Conservation (phyloP, 2,797 vertebrate genomes). For the Sebastes taczanowskii region DNA sequence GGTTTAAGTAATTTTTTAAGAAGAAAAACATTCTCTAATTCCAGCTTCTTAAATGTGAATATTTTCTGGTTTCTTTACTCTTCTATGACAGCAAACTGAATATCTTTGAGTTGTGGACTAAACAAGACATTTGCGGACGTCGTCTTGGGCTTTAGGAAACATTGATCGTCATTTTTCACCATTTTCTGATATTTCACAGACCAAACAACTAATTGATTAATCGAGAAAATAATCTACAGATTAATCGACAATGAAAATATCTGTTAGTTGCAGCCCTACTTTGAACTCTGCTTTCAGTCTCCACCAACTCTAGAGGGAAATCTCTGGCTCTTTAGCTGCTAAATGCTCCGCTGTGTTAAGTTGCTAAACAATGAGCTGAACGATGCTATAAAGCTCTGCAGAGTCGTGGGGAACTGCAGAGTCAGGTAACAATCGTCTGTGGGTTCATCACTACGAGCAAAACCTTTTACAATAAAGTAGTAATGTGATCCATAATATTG, state of each 20-base stretch:
- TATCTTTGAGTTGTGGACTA: too few relatives aligned
- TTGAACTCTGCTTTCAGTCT: neutral
- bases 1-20: too few relatives aligned
- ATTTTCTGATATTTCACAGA: rapidly evolving
- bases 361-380: neutral
- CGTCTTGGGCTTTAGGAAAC: too few relatives aligned
- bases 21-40: rapidly evolving
- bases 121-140: rapidly evolving
- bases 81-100: too few relatives aligned
- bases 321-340: neutral
- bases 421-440: neutral
- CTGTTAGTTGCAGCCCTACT: neutral
- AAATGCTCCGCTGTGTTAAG: neutral
- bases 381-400: neutral
- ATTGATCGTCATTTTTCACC: too few relatives aligned
- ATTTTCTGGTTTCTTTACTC: too few relatives aligned
- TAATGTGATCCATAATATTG: neutral
- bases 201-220: too few relatives aligned
- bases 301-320: neutral
- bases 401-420: neutral
- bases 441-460: neutral
- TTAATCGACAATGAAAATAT: too few relatives aligned
- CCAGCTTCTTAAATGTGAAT: too few relatives aligned
- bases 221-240: too few relatives aligned
- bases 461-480: neutral